Conservation (phyloP, 2,888 invertebrate genomes). For the Leptarthrus brevirostris region DNA sequence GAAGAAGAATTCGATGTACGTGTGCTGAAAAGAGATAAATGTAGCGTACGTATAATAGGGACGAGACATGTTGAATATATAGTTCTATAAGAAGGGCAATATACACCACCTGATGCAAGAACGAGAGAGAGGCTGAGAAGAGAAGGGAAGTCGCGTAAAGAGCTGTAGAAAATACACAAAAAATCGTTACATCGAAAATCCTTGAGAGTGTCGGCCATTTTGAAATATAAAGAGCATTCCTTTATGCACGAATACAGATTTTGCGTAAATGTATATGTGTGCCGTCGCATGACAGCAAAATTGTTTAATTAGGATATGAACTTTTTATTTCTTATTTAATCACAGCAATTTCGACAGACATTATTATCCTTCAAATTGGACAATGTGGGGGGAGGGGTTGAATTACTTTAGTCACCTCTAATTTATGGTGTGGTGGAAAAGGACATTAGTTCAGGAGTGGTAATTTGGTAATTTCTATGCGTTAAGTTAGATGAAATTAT, state of each 20-base stretch:
- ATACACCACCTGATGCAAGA: constrained; percentile 24
- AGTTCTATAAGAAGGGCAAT: constrained; percentile 35
- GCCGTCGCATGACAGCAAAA: constrained; percentile 23
- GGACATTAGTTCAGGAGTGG: too few species aligned
- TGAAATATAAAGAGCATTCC: constrained; percentile 48
- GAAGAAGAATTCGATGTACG: constrained; percentile 14
- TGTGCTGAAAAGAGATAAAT: constrained; percentile 39
- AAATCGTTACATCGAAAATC: constrained; percentile 53
- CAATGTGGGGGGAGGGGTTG: not conserved
- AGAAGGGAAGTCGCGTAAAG: constrained; percentile 2
- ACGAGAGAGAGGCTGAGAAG: constrained; percentile 17
- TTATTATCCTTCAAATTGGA: not conserved
- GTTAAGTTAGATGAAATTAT: too few species aligned
- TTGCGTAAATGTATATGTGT: not conserved
- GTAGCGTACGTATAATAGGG: not conserved
- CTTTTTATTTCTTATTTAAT: not conserved
- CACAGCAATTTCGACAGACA: not conserved
- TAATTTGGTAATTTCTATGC: too few species aligned
- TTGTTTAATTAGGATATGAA: constrained; percentile 29
- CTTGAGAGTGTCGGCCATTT: constrained; percentile 55
- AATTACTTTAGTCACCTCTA: not conserved
- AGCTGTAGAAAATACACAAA: constrained; percentile 30
- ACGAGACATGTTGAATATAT: constrained; percentile 36
- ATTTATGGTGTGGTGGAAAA: too few species aligned
- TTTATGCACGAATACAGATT: constrained; percentile 3